phyloP scores from a whole-genome alignment of 2,113 vertebrate species.

The Craseonycteris thonglongyai region DNA sequence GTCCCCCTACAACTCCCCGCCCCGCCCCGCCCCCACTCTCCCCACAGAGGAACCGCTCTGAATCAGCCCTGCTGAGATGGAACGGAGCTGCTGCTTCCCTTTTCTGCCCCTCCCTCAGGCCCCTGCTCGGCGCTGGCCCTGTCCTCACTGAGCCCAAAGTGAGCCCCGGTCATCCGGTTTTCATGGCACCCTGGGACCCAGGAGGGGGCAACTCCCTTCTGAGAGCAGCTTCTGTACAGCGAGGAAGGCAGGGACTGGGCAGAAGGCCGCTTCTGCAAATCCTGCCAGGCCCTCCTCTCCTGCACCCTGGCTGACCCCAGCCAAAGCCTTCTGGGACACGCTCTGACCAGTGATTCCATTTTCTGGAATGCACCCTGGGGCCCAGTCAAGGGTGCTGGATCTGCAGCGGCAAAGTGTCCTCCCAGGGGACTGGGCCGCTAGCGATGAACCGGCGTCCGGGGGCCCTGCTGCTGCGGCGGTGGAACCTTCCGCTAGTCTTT shows the following conservation, averaged over 20 bases:
- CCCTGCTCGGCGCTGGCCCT: neutral
- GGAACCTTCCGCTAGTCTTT: neutral
- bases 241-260: neutral
- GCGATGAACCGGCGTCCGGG: neutral
- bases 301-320: neutral
- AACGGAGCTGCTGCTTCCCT: neutral
- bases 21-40: too few species aligned
- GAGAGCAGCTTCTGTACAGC: neutral
- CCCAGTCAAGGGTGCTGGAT: neutral
- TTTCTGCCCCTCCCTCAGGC: neutral
- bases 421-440: neutral
- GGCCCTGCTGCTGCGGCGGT: neutral
- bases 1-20: rapidly evolving
- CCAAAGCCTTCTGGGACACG: neutral
- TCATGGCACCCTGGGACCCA: neutral
- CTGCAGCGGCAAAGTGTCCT: neutral
- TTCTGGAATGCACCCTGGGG: neutral
- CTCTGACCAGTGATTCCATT: neutral
- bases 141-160: neutral
- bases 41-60: neutral
- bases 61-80: neutral
- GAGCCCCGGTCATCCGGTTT: neutral
- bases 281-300: neutral
- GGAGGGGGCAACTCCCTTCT: neutral
- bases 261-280: neutral